Evolutionary conservation across 2,888 invertebrate species (phyloP).

Genomic region (Scaptodrosophila latifasciaeformis): DNA sequence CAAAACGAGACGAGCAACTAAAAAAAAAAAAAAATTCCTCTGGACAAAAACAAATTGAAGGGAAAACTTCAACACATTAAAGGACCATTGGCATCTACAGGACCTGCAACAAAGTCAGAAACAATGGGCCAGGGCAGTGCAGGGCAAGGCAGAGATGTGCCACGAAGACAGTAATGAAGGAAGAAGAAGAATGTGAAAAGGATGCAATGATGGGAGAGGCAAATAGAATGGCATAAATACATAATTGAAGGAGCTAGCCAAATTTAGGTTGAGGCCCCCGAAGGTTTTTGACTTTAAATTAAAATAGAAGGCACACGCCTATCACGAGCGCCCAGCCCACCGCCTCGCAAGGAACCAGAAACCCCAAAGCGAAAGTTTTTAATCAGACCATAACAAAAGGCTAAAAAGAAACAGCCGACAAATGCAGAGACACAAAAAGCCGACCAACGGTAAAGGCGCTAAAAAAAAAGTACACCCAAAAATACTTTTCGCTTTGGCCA

Average conservation of each 20-base stretch:
- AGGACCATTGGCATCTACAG: no score
- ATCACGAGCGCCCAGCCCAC: conserved; percentile 1
- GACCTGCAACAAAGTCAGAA: no score
- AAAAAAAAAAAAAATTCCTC: no score
- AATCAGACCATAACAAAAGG: conserved; percentile 46
- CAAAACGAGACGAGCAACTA: no score
- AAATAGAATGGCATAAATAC: conserved; percentile 8
- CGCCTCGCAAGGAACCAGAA: no score
- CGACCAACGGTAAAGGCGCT: conserved; percentile 31
- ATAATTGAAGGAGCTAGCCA: conserved; percentile 5
- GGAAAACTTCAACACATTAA: no score
- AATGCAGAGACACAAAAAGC: conserved; percentile 21
- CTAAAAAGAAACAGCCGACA: conserved; percentile 21
- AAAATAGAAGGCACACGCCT: conserved; percentile 17
- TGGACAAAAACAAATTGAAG: no score
- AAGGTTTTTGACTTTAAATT: conserved; percentile 19
- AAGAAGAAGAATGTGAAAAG: no score
- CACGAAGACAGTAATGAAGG: no score
- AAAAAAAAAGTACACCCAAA: conserved; percentile 12
- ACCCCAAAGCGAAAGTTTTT: conserved; percentile 42
- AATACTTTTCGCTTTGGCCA: conserved; percentile 18
- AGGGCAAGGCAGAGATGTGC: no score
- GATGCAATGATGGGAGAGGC: no score
- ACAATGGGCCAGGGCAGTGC: no score
- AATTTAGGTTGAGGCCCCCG: conserved; percentile 10